These are phyloP conservation scores for Gobio gobio DNA, from an alignment of 2,113 vertebrate genomes.

Conservation along the genomic window DNA sequence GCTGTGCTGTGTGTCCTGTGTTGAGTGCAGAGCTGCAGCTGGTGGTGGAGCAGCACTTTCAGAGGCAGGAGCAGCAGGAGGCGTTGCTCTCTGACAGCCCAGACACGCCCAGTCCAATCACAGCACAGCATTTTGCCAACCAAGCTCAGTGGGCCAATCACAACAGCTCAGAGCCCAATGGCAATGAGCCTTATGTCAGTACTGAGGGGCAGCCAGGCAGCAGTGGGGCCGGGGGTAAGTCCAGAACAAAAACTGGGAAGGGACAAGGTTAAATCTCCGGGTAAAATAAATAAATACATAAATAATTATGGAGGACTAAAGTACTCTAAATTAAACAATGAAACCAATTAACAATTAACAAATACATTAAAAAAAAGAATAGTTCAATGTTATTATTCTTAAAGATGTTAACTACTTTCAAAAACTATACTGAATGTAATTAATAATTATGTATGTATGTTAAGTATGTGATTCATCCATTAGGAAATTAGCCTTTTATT, in stretches of 20 bases:
- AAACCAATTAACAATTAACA: not conserved
- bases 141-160: conserved; percentile 70
- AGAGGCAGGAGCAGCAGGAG: conserved; percentile 67
- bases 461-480: not conserved
- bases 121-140: conserved; percentile 65
- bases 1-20: conserved; percentile 44
- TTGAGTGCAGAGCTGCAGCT: conserved; percentile 70
- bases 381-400: not conserved
- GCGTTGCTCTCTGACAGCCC: conserved; percentile 69
- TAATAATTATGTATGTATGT: not conserved
- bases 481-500: not conserved
- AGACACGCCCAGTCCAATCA: conserved; percentile 72
- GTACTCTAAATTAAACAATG: not conserved
- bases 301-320: not conserved
- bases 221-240: conserved; percentile 70
- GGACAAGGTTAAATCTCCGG: no score
- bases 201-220: conserved; percentile 66
- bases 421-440: not conserved
- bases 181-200: conserved; percentile 65
- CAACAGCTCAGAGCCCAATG: conserved; percentile 73
- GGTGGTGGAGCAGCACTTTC: conserved; percentile 73
- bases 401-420: no score
- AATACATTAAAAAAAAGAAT: not conserved
- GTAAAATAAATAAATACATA: not conserved
- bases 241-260: conserved; percentile 12